Conservation (phyloP, 1,140 invertebrate species). For the Triops cancriformis region DNA sequence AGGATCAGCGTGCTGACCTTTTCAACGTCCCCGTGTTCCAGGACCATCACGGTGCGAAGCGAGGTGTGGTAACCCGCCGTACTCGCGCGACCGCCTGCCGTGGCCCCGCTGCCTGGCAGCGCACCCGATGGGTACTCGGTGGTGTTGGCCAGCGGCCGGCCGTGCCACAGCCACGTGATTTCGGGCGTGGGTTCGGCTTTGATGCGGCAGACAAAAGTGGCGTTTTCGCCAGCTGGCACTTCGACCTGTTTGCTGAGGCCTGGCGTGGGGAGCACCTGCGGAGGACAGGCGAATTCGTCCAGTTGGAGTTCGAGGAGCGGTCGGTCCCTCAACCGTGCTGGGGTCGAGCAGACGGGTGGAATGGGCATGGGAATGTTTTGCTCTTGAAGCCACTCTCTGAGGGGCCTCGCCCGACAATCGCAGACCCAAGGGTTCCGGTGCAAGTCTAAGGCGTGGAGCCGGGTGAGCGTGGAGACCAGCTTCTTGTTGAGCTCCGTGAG, state of each 20-base stretch:
- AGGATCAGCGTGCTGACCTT: constrained; percentile 72
- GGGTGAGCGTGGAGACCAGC: constrained; percentile 32
- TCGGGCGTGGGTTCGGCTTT: constrained; percentile 68
- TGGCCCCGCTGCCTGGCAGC: constrained; percentile 29
- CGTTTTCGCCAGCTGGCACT: constrained; percentile 69
- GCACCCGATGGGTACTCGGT: constrained; percentile 37
- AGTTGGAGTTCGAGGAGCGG: constrained; percentile 62
- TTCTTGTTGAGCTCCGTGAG: constrained; percentile 52
- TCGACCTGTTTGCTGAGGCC: constrained; percentile 53
- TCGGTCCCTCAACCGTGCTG: constrained; percentile 36
- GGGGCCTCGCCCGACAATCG: constrained; percentile 70
- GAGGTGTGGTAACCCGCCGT: constrained; percentile 50
- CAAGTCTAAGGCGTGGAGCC: constrained; percentile 70
- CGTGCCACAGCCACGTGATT: constrained; percentile 81
- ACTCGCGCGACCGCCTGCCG: constrained; percentile 14
- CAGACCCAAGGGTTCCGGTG: constrained; percentile 88
- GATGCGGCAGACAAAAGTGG: constrained; percentile 68
- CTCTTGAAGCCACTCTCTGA: constrained; percentile 72
- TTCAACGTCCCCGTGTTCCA: constrained; percentile 59
- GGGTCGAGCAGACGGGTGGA: constrained; percentile 61
- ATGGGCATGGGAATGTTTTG: constrained; percentile 72
- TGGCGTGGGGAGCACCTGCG: constrained; percentile 53
- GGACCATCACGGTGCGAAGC: constrained; percentile 70
- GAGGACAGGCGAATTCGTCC: constrained; percentile 79
- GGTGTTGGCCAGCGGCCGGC: constrained; percentile 66